A percentile compares a stretch with the other conserved stretches of the same genome.
These are phyloP conservation scores for Scaptomyza reducta DNA, from an alignment of 2,888 invertebrate genomes.

Conservation along the genomic window DNA sequence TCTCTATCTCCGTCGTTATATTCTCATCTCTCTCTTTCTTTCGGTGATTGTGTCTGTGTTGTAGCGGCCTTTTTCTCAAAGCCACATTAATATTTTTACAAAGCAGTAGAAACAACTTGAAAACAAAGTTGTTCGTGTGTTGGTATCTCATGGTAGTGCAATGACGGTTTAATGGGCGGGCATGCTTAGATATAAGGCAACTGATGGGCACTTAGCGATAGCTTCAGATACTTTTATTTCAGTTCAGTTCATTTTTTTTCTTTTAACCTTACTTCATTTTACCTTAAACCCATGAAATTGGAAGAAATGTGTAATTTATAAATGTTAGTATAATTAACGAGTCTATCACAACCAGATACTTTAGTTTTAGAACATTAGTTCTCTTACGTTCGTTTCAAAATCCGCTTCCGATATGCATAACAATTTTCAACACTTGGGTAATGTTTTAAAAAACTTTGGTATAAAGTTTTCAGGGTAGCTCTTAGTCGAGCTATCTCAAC, in stretches of 20 bases:
- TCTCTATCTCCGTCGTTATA: neutral
- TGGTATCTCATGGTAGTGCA: conserved; percentile 11
- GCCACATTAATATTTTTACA: conserved; percentile 63
- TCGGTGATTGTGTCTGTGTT: conserved; percentile 6
- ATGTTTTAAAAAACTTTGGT: neutral
- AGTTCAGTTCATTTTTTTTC: too few relatives aligned
- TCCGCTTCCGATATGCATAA: neutral
- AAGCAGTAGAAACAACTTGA: conserved; percentile 27
- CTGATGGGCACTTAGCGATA: conserved; percentile 60
- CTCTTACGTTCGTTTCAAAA: neutral
- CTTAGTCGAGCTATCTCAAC: neutral
- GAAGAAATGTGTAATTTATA: too few relatives aligned
- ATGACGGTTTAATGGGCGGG: conserved; percentile 31
- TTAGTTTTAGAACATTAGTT: too few relatives aligned
- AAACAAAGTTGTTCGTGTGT: conserved; percentile 48
- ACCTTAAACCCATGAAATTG: too few relatives aligned
- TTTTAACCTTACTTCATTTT: conserved; percentile 35
- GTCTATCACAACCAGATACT: too few relatives aligned
- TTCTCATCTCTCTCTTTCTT: conserved; percentile 17
- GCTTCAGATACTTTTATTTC: conserved; percentile 59
- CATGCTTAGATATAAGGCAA: conserved; percentile 54
- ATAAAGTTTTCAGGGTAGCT: neutral
- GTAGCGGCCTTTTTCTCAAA: conserved; percentile 47
- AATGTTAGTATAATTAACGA: too few relatives aligned
- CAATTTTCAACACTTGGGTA: neutral